Base-by-base conservation (phyloP, 92 coral and sea anemone species). In the Bergia sp. region DNA sequence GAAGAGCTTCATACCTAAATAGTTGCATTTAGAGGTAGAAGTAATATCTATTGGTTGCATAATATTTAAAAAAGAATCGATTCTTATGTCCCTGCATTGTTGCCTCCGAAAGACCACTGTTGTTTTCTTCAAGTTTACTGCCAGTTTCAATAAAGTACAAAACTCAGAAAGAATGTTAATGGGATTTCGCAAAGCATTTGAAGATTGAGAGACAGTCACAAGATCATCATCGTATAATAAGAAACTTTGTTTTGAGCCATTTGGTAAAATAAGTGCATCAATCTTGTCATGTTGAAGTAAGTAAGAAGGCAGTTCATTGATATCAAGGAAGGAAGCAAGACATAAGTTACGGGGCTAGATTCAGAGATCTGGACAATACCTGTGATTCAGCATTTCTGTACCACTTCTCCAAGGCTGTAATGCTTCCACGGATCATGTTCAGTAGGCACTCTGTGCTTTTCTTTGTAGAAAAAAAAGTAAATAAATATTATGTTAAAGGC, bases 321-420 rank as follows among this genome's bases (percentile, higher is more conserved):
- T 50, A 50, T 8, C 8, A 50, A 50, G 11, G 66, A 42, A 47
- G 53, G 53, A 61, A 61, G 23, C 3, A 3, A 61, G n/a, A 15
- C 15, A n/a, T 23, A 61, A 16, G 67, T 15, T 16, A 16, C 16
- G 6, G 23, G 29, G n/a, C 69, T 61, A 3, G n/a, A 61, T 21
- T 37, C 29, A 29, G 15, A 0, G 16, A 6, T 2, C 38, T 64
- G n/a, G 47, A 88, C 87, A 45, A 57, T 45, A 96, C 98, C 99
- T 94, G 93, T 23, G 89, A 77, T 66, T 85, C 93, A n/a, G 92
- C 92, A 49, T 91, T 89, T 71, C 50, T 88, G 92, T 95, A 96
- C 99, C 99, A 97, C 64, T 88, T 90, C 41, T 88, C 94, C 86
- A 97, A 88, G 23, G 99, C 98, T 55, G 89, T 85, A 12, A 92